phyloP scores from a whole-genome alignment of 2,888 invertebrate species.

The Eupithecia centaureata region DNA sequence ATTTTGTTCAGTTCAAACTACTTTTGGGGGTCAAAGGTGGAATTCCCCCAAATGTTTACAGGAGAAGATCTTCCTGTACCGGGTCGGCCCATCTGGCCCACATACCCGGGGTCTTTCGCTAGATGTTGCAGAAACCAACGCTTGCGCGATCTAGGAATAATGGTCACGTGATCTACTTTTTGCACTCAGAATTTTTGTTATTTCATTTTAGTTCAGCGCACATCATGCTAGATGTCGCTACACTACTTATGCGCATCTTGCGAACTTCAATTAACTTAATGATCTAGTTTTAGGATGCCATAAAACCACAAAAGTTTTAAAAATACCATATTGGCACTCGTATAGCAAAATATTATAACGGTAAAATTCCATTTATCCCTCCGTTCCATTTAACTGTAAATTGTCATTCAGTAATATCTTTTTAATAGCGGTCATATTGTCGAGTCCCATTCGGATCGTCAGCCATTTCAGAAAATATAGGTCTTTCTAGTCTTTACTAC shows the following conservation, averaged over 20 bases:
- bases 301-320: neutral
- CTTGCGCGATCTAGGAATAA: too few relatives aligned
- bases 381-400: conserved; percentile 35
- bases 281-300: neutral
- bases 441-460: conserved; percentile 42
- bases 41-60: too few relatives aligned
- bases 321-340: neutral
- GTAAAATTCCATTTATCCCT: conserved; percentile 36
- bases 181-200: too few relatives aligned
- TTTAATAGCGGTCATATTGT: conserved; percentile 54
- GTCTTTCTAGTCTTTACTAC: conserved; percentile 12
- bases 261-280: neutral
- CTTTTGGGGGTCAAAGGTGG: too few relatives aligned
- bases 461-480: conserved; percentile 41
- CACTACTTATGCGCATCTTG: neutral
- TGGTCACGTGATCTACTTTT: too few relatives aligned
- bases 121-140: too few relatives aligned
- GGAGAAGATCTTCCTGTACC: too few relatives aligned
- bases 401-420: conserved; percentile 53
- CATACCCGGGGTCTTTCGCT: too few relatives aligned
- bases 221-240: too few relatives aligned
- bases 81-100: too few relatives aligned
- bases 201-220: too few relatives aligned
- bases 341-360: conserved; percentile 31
- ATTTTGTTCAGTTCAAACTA: neutral